phyloP scores from a whole-genome alignment of 2,888 invertebrate species.

The Agrotis exclamationis region DNA sequence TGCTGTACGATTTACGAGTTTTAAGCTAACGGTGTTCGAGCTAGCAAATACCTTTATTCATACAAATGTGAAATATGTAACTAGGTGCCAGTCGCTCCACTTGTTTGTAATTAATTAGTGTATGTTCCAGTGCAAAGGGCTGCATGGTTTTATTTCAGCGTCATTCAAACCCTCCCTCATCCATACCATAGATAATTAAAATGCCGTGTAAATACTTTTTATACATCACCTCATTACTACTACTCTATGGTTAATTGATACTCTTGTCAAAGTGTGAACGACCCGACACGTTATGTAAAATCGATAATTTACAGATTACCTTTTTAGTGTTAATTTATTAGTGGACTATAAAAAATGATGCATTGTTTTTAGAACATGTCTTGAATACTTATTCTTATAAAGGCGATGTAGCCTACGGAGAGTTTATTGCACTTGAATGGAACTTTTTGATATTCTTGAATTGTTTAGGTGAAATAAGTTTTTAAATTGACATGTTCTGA shows the following conservation, averaged over 20 bases:
- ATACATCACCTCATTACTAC: conserved; percentile 51
- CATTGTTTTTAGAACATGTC: conserved; percentile 69
- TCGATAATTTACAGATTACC: conserved; percentile 71
- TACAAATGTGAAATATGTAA: conserved; percentile 31
- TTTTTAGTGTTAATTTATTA: conserved; percentile 76
- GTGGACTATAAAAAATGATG: conserved; percentile 73
- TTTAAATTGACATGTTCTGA: too few relatives aligned
- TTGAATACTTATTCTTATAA: conserved; percentile 71
- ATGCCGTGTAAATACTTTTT: conserved; percentile 41
- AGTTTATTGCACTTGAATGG: conserved; percentile 68
- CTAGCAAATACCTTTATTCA: conserved; percentile 30
- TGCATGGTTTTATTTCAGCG: conserved; percentile 46
- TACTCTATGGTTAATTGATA: conserved; percentile 58
- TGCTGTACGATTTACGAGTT: conserved; percentile 11
- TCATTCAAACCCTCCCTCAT: conserved; percentile 41
- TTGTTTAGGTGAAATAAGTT: not conserved
- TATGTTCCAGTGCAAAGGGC: conserved; percentile 43
- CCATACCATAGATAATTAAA: conserved; percentile 54
- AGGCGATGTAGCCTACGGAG: conserved; percentile 45
- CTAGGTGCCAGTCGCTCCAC: conserved; percentile 16
- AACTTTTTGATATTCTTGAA: conserved; percentile 5
- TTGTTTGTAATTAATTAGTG: conserved; percentile 58
- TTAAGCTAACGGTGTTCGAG: not conserved
- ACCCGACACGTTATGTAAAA: conserved; percentile 58
- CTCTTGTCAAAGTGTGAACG: conserved; percentile 62